These are phyloP conservation scores for Amphilophus citrinellus DNA, from an alignment of 2,113 vertebrate species.

Conservation along the genomic window DNA sequence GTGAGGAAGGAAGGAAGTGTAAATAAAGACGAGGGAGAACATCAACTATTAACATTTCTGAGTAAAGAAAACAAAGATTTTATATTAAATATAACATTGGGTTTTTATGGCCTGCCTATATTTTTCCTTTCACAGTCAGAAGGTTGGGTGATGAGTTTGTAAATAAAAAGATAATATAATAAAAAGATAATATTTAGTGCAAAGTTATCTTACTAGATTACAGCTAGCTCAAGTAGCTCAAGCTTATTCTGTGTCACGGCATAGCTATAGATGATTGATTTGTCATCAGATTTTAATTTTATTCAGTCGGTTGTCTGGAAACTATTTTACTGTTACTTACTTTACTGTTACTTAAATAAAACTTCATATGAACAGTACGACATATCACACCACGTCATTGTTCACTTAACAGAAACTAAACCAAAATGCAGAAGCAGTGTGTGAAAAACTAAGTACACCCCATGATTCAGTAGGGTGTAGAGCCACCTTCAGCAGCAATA, in stretches of 20 bases:
- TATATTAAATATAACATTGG: not conserved
- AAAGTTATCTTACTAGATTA: not conserved
- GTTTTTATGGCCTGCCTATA: not conserved
- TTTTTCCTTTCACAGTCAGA: not conserved
- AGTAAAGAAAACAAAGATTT: conserved; percentile 13
- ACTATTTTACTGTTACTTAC: too few species aligned
- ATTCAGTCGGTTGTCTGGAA: not conserved
- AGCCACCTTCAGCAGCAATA: too few species aligned
- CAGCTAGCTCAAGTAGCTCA: too few species aligned
- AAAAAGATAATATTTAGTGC: rapidly evolving
- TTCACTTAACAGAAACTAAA: too few species aligned
- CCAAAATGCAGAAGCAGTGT: too few species aligned
- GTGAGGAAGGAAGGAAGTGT: not conserved
- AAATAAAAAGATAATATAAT: not conserved
- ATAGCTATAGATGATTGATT: not conserved
- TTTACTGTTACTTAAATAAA: too few species aligned
- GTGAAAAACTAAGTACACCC: too few species aligned
- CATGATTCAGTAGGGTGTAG: too few species aligned
- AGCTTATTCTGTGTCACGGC: not conserved
- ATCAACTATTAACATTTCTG: not conserved
- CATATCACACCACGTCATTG: too few species aligned
- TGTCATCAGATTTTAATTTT: not conserved
- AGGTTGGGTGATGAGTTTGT: not conserved
- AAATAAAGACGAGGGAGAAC: not conserved
- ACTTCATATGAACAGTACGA: too few species aligned